Conservation (phyloP, 2,113 vertebrate genomes). For the Tringa solitaria region DNA sequence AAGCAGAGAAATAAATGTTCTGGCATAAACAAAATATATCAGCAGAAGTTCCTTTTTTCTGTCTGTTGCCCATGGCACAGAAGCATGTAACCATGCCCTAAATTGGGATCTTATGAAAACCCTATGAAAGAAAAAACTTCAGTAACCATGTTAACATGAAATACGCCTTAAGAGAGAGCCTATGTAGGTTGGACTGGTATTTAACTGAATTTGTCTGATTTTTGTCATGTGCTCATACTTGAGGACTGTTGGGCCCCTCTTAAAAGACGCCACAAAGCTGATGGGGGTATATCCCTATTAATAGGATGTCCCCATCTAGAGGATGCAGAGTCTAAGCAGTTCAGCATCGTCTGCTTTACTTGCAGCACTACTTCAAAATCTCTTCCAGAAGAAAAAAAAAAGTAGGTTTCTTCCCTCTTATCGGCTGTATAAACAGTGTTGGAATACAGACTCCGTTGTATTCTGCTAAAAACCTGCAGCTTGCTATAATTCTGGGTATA, state of each 20-base stretch:
- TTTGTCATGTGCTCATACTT: not conserved
- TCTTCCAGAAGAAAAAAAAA: not conserved
- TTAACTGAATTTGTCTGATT: not conserved
- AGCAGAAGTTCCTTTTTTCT: not conserved
- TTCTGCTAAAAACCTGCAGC: not conserved
- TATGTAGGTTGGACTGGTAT: not conserved
- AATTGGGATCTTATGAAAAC: not conserved
- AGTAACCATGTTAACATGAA: not conserved
- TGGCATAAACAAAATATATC: not conserved
- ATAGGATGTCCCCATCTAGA: not conserved
- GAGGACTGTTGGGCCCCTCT: not conserved
- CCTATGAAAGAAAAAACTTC: not conserved
- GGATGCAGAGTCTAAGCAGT: not conserved
- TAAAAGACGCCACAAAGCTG: not conserved
- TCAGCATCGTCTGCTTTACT: not conserved
- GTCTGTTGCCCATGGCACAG: not conserved
- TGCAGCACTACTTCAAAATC: not conserved
- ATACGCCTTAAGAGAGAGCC: not conserved
- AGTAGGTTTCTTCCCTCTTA: not conserved
- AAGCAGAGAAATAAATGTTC: not conserved
- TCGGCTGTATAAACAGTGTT: not conserved
- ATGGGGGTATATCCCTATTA: not conserved
- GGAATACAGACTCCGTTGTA: not conserved
- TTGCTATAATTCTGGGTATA: not conserved
- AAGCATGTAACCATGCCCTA: rapidly evolving